These are phyloP conservation scores for Hoplostethus mediterraneus DNA, from an alignment of 2,797 vertebrate genomes.

Conservation along the genomic window DNA sequence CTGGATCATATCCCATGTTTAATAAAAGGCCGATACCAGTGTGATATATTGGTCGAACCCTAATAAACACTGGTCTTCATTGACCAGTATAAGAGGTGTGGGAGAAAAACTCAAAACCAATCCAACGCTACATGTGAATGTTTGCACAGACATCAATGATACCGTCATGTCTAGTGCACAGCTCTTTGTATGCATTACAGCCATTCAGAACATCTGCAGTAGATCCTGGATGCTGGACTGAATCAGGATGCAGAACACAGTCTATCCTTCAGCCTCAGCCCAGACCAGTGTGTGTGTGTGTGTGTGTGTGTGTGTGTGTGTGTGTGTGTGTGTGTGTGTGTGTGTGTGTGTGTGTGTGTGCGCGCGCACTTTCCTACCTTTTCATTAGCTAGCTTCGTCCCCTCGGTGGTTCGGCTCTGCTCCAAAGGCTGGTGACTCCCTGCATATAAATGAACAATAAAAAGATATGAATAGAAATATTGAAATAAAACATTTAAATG, in stretches of 20 bases:
- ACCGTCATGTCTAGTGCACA: too few relatives aligned
- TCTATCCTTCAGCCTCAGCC: conserved; percentile 11
- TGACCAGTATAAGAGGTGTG: too few relatives aligned
- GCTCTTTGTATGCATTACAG: background rate
- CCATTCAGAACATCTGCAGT: background rate
- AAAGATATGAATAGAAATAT: conserved; percentile 25
- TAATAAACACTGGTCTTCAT: too few relatives aligned
- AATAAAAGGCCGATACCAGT: too few relatives aligned
- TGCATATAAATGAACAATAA: conserved; percentile 56
- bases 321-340: conserved; percentile 19
- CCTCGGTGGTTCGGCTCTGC: conserved; percentile 59
- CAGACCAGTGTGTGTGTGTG: conserved; percentile 4
- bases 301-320: conserved; percentile 28
- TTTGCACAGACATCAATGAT: too few relatives aligned
- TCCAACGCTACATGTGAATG: too few relatives aligned
- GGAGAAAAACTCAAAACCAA: too few relatives aligned
- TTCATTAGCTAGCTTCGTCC: conserved; percentile 50
- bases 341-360: conserved; percentile 25
- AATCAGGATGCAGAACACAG: conserved; percentile 41
- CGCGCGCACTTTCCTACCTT: conserved; percentile 47
- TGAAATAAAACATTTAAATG: conserved; percentile 11
- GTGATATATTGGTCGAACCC: too few relatives aligned
- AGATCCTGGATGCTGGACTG: conserved; percentile 8
- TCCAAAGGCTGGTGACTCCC: conserved; percentile 60
- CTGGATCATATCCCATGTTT: too few relatives aligned